Evolutionary conservation across 2,797 vertebrate species (phyloP).

Genomic region (Carapus acus): DNA sequence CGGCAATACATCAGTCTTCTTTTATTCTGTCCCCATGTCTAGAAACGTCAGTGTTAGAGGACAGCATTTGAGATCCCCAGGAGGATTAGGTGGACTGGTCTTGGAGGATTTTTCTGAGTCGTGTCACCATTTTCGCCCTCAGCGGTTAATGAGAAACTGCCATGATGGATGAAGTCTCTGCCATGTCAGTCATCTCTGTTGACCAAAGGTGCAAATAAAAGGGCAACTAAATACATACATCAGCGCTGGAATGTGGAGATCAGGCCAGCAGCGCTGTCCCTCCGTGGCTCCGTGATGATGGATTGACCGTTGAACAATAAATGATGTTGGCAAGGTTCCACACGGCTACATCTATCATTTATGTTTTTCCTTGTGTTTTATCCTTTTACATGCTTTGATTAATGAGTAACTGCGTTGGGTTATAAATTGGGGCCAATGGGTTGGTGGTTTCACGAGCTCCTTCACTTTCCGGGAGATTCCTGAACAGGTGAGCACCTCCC

Average conservation of each 20-base stretch:
- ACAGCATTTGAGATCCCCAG: no score
- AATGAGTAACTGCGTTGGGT: conserved; percentile 26
- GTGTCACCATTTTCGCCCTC: background rate
- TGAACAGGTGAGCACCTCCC: background rate
- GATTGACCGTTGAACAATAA: conserved; percentile 2
- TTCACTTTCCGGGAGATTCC: background rate
- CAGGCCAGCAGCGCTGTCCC: background rate
- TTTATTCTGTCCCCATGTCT: no score
- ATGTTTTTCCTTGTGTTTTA: conserved; percentile 5
- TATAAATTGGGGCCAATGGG: conserved; percentile 25
- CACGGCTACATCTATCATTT: background rate
- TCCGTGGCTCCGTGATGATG: background rate
- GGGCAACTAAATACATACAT: background rate
- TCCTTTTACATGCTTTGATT: conserved; percentile 6
- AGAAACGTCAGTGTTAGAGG: no score
- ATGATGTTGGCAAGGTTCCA: background rate
- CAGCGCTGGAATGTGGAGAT: conserved; percentile 1
- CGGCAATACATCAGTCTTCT: no score
- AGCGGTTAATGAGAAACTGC: background rate
- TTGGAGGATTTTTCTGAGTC: no score
- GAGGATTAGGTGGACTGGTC: no score
- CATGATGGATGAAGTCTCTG: background rate
- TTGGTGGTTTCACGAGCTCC: background rate
- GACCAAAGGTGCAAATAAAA: conserved; percentile 1
- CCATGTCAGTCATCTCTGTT: background rate